phyloP scores from a whole-genome alignment of 2,113 vertebrate species.

The Entelurus aequoreus region DNA sequence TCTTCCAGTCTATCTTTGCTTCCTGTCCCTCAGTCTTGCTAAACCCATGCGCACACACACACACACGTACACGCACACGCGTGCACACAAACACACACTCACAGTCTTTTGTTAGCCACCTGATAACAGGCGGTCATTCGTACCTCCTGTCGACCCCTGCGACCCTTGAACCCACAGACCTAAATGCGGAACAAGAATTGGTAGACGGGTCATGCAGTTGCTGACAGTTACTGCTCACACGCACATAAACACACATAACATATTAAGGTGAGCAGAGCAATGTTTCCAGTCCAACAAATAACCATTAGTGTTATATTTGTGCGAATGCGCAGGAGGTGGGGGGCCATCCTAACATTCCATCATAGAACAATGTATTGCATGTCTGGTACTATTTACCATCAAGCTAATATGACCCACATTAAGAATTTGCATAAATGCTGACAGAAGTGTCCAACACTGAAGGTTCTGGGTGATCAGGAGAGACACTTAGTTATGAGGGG shows the following conservation, averaged over 20 bases:
- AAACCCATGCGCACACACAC: slow-evolving; percentile 1
- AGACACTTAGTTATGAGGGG: too few species aligned
- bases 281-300: too few species aligned
- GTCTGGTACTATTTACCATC: too few species aligned
- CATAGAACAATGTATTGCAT: too few species aligned
- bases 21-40: background rate
- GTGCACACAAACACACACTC: background rate
- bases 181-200: slow-evolving; percentile 54
- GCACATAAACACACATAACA: background rate
- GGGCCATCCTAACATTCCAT: too few species aligned
- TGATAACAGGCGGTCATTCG: slow-evolving; percentile 60
- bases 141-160: slow-evolving; percentile 37
- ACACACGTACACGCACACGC: slow-evolving; percentile 1
- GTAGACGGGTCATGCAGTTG: slow-evolving; percentile 37
- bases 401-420: too few species aligned
- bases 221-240: slow-evolving; percentile 13
- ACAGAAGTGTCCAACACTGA: too few species aligned
- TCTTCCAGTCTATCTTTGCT: slow-evolving; percentile 13
- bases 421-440: too few species aligned
- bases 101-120: slow-evolving; percentile 48
- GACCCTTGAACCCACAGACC: slow-evolving; percentile 51
- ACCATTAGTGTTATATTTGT: too few species aligned
- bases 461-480: too few species aligned
- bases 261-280: background rate
- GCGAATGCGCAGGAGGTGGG: too few species aligned